Base-by-base conservation (phyloP, 2,113 vertebrate species). In the Gallinago undulata region DNA sequence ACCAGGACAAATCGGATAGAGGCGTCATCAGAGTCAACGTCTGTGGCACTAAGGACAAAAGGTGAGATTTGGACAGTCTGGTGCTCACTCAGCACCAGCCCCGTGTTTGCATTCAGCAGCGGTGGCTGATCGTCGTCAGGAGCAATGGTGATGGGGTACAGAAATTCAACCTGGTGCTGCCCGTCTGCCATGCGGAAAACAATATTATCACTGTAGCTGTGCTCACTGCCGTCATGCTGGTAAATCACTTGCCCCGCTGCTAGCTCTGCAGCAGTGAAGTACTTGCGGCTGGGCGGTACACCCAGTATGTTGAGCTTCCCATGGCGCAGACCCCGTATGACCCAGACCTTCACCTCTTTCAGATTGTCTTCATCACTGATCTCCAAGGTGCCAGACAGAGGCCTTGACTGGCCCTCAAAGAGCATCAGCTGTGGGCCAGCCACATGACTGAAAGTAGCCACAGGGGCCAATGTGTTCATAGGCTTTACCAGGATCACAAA, bases 401-500 rank as follows among this genome's bases (percentile, higher is more conserved):
- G 80, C 88, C 97, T 67, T 22, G 98, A 98, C 85, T 98, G 98
- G 23, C 98, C 98, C 94, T 99, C 98, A 85, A 98, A 98, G 67
- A 99, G 97, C 69, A 94, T 69, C 57, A 99, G 96, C 89, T 98
- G 98, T 4, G 41, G 82, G 15, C 98, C 98, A 19, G 97, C 94
- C 10, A 76, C 37, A 4, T 3, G 5, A 90, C 97, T 98, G 91
- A 96, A 98, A 81, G 97, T 98, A 7, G 98, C 98, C 53, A 98
- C 95, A 0, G 98, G 98, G 35, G 98, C 98, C 96, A 98, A 89
- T 1, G 97, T 97, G 89, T 98, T 99, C 97, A 98, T 97, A n/a
- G 98, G 97, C 73, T 98, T 99, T 33, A 98, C 97, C 47, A 99
- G 97, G 83, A 99, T 98, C 96, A 97, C 80, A 57, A 99, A 98